Base-by-base conservation (phyloP, 2,888 invertebrate species). In the Pollenia labialis region DNA sequence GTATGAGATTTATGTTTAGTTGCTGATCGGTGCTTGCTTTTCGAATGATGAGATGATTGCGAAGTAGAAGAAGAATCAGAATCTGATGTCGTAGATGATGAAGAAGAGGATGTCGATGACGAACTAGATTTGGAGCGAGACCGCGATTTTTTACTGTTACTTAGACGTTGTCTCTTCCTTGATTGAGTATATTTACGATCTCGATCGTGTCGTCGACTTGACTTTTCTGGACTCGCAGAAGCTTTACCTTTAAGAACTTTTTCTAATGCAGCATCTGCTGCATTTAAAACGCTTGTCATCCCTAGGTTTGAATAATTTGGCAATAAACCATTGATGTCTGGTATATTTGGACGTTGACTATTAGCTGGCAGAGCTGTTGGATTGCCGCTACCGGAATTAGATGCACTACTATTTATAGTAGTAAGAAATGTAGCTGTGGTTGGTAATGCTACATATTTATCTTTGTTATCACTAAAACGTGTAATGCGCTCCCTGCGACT, bases 391-490 rank as follows among this genome's bases (percentile, higher is more conserved):
- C 68, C 48, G 40, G 72, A 48, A 54, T 42, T 69, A 62, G 32
- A 56, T 32, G 68, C 60, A 69, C 46, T 74, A 69, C 46, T 74
- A 66, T 85, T 87, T 40, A 89, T 58, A 72, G 92, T 91, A 42
- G 88, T 88, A 0, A 92, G 89, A 81, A 89, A 91, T 32, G 87
- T 88, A 16, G 87, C 87, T 84, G 87, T 66, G 11, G 56, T 81
- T 18, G 88, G 79, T 12, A 88, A 44, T 74, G 90, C 62, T 23
- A 86, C 69, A 69, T 69, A 81, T 89, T 89, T 90, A 58, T 93
- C 93, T 88, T 93, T 93, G 58, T 92, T 92, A 88, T 93, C 93
- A 88, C 93, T 93, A 76, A 93, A 93, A 23, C 93, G 92, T 2
- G 93, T 92, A 9, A 91, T 92, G 11, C 93, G 91, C 87, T 93